Percentiles rank a stretch among this genome's conserved stretches.
phyloP scores from a whole-genome alignment of 2,113 vertebrate species.

The Myotis brandtii region DNA sequence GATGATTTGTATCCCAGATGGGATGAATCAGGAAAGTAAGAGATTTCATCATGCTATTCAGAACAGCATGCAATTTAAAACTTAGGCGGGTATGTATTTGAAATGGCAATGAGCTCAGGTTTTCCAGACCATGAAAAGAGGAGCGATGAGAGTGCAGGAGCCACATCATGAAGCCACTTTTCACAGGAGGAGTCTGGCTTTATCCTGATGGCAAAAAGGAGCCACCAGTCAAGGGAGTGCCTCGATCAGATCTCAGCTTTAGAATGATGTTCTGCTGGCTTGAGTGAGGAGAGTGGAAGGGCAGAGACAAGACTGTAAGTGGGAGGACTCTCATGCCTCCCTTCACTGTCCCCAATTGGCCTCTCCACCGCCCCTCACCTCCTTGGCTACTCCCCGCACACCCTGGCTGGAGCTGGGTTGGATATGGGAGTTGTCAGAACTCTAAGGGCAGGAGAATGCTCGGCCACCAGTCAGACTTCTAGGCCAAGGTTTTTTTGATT shows the following conservation, averaged over 20 bases:
- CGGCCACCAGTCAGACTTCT: background rate
- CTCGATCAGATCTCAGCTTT: background rate
- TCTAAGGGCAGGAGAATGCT: background rate
- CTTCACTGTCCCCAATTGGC: rapidly evolving
- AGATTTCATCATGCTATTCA: background rate
- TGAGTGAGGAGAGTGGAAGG: rapidly evolving
- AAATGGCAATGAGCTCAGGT: background rate
- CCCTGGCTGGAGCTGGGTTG: too few relatives aligned
- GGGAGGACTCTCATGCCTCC: rapidly evolving
- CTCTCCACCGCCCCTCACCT: background rate
- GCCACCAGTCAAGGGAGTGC: too few relatives aligned
- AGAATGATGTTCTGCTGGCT: background rate
- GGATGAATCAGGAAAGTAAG: background rate
- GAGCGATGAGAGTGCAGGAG: background rate
- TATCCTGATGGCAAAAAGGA: background rate
- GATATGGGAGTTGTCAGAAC: background rate
- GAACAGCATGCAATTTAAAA: background rate
- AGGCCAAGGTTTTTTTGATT: background rate
- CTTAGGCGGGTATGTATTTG: background rate
- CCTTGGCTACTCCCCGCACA: rapidly evolving
- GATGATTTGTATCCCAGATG: background rate
- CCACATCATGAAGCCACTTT: background rate
- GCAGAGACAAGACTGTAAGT: background rate
- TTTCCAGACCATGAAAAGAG: background rate
- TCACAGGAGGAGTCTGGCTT: background rate